phyloP scores from a whole-genome alignment of 2,797 vertebrate species.

The Acanthurus tractus region DNA sequence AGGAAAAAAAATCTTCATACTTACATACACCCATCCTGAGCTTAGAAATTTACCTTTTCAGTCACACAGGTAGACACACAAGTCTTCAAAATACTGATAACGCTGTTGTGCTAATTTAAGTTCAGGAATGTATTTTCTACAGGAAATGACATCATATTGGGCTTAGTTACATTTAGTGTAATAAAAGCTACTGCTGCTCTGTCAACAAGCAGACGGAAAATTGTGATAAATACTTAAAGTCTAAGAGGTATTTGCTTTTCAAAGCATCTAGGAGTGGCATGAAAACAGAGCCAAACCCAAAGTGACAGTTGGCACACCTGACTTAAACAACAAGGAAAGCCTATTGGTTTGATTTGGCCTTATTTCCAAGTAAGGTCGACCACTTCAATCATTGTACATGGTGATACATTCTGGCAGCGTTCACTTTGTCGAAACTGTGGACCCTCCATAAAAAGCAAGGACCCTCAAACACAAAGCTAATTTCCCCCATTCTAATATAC shows the following conservation, averaged over 20 bases:
- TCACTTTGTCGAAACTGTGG: slow-evolving; percentile 32
- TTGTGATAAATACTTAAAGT: slow-evolving; percentile 64
- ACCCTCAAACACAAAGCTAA: slow-evolving; percentile 48
- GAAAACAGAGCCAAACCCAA: slow-evolving; percentile 47
- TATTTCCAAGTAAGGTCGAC: slow-evolving; percentile 45
- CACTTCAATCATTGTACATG: slow-evolving; percentile 47
- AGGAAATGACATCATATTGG: slow-evolving; percentile 21
- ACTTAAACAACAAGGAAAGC: slow-evolving; percentile 61
- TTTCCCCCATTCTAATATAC: slow-evolving; percentile 33
- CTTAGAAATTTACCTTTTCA: not conserved
- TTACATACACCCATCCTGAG: not conserved
- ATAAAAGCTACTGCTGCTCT: slow-evolving; percentile 47
- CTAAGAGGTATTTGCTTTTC: slow-evolving; percentile 57
- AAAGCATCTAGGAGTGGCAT: slow-evolving; percentile 44
- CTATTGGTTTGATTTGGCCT: slow-evolving; percentile 56
- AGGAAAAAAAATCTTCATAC: not conserved
- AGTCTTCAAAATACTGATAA: slow-evolving; percentile 38
- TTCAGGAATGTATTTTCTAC: not conserved
- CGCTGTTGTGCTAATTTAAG: slow-evolving; percentile 31
- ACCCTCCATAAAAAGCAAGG: slow-evolving; percentile 37
- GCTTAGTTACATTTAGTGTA: slow-evolving; percentile 57
- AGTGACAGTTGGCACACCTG: slow-evolving; percentile 60
- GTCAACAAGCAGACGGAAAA: slow-evolving; percentile 53
- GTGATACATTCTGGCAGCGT: slow-evolving; percentile 52
- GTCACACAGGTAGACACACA: slow-evolving; percentile 30